Evolutionary conservation across 2,888 invertebrate genomes (phyloP), one percentile per base, ranked within the genome.

Genomic region (Sceliomorpha sp.): DNA sequence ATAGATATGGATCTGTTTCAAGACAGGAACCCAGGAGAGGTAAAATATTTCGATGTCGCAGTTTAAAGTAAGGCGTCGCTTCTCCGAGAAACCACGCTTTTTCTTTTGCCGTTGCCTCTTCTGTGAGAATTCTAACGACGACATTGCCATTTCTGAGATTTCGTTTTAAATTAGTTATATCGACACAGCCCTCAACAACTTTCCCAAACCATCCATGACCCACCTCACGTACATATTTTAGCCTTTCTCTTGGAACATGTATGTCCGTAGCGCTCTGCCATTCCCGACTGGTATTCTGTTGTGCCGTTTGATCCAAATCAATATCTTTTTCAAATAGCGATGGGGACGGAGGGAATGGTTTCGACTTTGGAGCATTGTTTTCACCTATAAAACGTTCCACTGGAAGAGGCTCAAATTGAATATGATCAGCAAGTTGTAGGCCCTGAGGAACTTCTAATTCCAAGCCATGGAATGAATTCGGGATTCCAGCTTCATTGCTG

Each of bases 131-230:
- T 84, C 94, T 92, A 2, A 96, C 95, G 15, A 88, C 84, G 1
- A 88, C 83, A 2, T 83, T 84, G 9, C 83, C 80, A 27, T 69
- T 77, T 24, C 79, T 76, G 0, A 42, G 32, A 2, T 67, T 67
- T 32, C 12, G 56, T 45, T 64, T 74, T 56, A 37, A 48, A 32
- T 70, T 68, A 14, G 53, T 66, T 2, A 87, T 68, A 37, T 85
- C 82, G 1, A 95, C 92, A 79, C 94, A 93, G 4, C 95, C 95
- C 88, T 94, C 94, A 2, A 96, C 93, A 9, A 95, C 95, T 93
- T 94, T 93, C 51, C 96, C 96, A 88, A 96, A 96, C 95, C 96
- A 96, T 32, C 96, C 95, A 72, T 92, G 91, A 1, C 95, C 95
- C 62, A 96, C 91, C 89, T 96, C 95, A 79, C 93, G 91, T 9